Base-by-base conservation (phyloP, 2,888 invertebrate species). In the Timandra comae region DNA sequence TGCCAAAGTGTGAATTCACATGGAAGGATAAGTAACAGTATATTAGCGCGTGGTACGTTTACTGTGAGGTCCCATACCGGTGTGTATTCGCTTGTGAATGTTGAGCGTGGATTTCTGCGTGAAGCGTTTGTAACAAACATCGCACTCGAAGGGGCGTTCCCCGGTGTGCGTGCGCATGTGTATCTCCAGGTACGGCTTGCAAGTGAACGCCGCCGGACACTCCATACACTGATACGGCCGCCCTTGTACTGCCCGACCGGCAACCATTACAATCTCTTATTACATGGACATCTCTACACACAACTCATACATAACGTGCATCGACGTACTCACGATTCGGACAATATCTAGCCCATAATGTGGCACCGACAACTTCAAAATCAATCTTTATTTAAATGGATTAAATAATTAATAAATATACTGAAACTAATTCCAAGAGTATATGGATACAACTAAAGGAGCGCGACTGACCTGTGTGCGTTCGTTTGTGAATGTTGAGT, bases 401-500 rank as follows among this genome's bases (percentile, higher is more conserved):
- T n/a, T n/a, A n/a, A n/a, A n/a, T n/a, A n/a, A n/a, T n/a, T 40
- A 43, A 32, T 42, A 41, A 40, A 33, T 27, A 36, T 26, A 38
- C 33, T 12, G 4, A 13, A 2, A 16, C 12, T 7, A 39, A 35
- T 10, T 16, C 29, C 49, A 41, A 32, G 27, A 24, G 7, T 13
- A 25, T 12, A 25, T 11, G 13, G 20, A 21, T n/a, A n/a, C n/a
- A 41, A 36, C 45, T 30, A 34, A 7, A 39, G 41, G 39, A 41
- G 35, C 32, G 30, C 11, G 34, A 71, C 79, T 66, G 59, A 87
- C 88, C 88, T 63, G 92, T 92, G 81, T 93, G 93, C 57, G 92
- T 91, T 67, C 93, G 84, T 81, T 92, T 93, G 82, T 93, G 93
- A 60, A 93, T 93, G 73, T 93, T 93, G 57, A 93, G 86, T 57